Evolutionary conservation across 2,797 vertebrate species (phyloP).

Genomic region (Amazona ochrocephala): DNA sequence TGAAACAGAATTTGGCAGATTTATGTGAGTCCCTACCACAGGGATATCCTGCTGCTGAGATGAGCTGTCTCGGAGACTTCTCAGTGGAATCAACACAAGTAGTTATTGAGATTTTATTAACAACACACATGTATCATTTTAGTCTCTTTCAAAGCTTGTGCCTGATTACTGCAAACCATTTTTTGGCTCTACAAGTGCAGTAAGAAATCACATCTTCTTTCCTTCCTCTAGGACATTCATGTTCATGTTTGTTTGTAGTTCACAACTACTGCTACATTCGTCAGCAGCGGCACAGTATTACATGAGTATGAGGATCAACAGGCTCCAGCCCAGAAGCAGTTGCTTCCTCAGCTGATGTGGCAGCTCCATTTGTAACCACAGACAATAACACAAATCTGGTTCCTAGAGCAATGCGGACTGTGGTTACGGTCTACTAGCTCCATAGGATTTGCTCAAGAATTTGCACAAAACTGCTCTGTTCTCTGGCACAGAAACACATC

Average conservation of each 20-base stretch:
- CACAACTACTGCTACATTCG: background rate
- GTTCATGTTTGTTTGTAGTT: background rate
- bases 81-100: background rate
- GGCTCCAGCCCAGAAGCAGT: background rate
- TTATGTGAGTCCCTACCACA: background rate
- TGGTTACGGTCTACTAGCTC: background rate
- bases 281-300: background rate
- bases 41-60: background rate
- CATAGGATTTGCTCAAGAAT: background rate
- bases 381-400: background rate
- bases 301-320: background rate
- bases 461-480: background rate
- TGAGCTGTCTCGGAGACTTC: background rate
- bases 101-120: background rate
- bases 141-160: background rate
- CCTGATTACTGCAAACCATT: background rate
- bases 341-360: background rate
- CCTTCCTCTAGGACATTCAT: background rate
- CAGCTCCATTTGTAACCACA: background rate
- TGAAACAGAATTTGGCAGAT: background rate
- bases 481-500: background rate
- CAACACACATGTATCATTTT: background rate
- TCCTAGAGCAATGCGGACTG: background rate
- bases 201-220: background rate
- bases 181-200: background rate